A percentile compares a stretch with the other conserved stretches of the same genome.
Evolutionary conservation across 2,113 vertebrate species (phyloP).

Genomic region (Poeciliopsis prolifica): DNA sequence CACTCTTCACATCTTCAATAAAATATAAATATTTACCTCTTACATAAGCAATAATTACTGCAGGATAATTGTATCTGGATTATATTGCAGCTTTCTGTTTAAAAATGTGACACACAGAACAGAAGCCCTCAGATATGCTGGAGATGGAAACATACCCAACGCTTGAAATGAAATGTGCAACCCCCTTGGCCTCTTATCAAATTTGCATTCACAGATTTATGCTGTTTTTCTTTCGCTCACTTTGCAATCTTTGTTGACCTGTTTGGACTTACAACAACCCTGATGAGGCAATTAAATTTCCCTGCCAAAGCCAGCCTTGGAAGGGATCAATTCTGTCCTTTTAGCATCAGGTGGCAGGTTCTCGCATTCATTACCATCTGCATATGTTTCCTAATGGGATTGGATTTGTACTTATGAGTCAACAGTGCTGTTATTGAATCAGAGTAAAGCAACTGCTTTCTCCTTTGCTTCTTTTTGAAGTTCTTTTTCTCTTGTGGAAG

Average conservation of each 20-base stretch:
- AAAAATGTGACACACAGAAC: constrained; percentile 12
- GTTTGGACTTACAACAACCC: constrained; percentile 55
- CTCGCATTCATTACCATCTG: constrained; percentile 67
- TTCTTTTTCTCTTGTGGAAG: constrained; percentile 23
- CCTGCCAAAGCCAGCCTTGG: constrained; percentile 38
- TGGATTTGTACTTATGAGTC: constrained; percentile 73
- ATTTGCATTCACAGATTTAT: constrained; percentile 40
- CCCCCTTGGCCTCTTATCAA: constrained; percentile 21
- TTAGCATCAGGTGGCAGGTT: constrained; percentile 69
- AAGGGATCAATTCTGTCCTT: constrained; percentile 64
- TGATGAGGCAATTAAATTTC: constrained; percentile 62
- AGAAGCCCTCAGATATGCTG: constrained; percentile 9
- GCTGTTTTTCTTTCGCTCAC: constrained; percentile 21
- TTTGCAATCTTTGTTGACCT: constrained; percentile 32
- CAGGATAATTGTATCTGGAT: background rate
- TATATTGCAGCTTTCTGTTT: constrained; percentile 12
- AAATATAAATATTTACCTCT: constrained; percentile 11
- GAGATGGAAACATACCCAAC: constrained; percentile 5
- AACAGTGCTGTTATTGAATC: constrained; percentile 67
- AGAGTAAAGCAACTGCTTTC: constrained; percentile 41
- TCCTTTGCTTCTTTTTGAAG: constrained; percentile 28
- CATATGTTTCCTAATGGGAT: constrained; percentile 67
- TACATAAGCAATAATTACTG: constrained; percentile 1
- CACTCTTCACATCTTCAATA: constrained; percentile 15
- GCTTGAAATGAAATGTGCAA: constrained; percentile 18